phyloP scores from a whole-genome alignment of 2,797 vertebrate species.

The Eurystomus glaucurus region DNA sequence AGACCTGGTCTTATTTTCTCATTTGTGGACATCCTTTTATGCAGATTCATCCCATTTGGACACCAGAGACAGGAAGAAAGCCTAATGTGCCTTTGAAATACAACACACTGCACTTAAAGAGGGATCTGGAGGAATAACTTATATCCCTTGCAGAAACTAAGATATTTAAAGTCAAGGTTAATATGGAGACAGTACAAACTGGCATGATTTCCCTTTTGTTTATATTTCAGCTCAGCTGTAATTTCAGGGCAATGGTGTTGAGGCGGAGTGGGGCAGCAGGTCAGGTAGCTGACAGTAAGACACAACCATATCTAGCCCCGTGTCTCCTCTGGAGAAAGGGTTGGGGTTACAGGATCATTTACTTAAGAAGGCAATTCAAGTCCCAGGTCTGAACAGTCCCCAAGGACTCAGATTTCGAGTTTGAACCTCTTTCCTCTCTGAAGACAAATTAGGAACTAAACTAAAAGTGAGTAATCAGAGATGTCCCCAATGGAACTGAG shows the following conservation, averaged over 20 bases:
- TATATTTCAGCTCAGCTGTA: not conserved
- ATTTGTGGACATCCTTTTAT: not conserved
- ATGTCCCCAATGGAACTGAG: not conserved
- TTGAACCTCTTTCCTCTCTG: not conserved
- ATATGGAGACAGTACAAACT: not conserved
- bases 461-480: constrained; percentile 2
- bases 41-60: not conserved
- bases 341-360: not conserved
- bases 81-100: constrained; percentile 22
- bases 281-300: not conserved
- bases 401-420: not conserved
- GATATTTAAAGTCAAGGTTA: constrained; percentile 1
- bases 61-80: constrained; percentile 17
- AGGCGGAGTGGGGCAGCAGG: not conserved
- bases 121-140: not conserved
- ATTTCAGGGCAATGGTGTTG: accelerated
- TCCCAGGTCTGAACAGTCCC: not conserved
- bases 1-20: not conserved
- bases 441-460: constrained; percentile 16
- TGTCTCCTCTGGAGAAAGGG: not conserved
- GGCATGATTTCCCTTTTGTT: not conserved
- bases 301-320: accelerated
- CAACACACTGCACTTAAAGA: not conserved
- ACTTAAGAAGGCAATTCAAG: not conserved
- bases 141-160: not conserved